phyloP scores from a whole-genome alignment of 2,797 vertebrate genomes.

The Pempheris klunzingeri region DNA sequence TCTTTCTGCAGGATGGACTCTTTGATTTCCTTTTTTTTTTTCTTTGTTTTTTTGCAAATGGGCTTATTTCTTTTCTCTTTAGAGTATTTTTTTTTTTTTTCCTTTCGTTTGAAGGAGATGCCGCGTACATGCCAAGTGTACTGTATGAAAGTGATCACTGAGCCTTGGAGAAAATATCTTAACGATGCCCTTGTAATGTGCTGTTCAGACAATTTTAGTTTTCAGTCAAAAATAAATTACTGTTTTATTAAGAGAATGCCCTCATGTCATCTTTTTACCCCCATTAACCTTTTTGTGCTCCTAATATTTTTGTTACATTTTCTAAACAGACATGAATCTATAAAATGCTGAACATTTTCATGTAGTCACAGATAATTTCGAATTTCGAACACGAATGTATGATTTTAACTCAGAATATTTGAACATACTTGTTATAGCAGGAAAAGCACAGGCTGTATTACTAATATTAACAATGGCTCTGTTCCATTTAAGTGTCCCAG shows the following conservation, averaged over 20 bases:
- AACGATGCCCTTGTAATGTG: constrained; percentile 86
- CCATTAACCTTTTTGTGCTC: no score
- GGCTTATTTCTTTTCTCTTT: constrained; percentile 55
- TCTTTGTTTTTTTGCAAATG: constrained; percentile 38
- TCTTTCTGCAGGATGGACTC: constrained; percentile 54
- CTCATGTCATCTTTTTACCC: background rate
- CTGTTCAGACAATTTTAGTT: constrained; percentile 84
- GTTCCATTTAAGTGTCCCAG: background rate
- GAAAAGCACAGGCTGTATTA: no score
- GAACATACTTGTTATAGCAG: no score
- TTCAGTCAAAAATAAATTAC: constrained; percentile 86
- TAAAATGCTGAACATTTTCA: background rate
- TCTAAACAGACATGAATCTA: background rate
- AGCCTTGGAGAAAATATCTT: constrained; percentile 87
- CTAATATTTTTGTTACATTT: background rate
- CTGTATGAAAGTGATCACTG: constrained; percentile 86
- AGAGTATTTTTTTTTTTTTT: constrained; percentile 32
- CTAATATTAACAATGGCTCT: background rate
- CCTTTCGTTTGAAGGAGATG: constrained; percentile 82
- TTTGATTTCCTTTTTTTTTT: constrained; percentile 21
- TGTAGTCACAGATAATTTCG: background rate
- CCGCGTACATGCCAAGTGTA: constrained; percentile 83
- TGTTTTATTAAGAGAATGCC: constrained; percentile 81
- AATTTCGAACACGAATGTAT: background rate
- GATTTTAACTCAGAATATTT: background rate